Evolutionary conservation across 2,797 vertebrate genomes (phyloP), one percentile per base, ranked within the genome.

Genomic region (Salmo trutta): DNA sequence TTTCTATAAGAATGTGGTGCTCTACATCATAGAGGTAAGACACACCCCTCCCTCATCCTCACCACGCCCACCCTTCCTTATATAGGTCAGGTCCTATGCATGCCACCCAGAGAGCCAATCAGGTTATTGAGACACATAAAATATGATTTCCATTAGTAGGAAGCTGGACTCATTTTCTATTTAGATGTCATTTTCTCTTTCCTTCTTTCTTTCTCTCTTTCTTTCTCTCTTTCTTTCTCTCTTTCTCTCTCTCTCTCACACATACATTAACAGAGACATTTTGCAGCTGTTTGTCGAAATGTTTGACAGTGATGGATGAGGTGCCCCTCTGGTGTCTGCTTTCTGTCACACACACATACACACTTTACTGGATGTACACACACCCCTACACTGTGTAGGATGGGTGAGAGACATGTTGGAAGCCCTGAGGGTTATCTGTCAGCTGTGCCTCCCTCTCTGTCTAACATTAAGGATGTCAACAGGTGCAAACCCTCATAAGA

Each of bases 1-100:
- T 89, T 99, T 99, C 94, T 99, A 99, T 86, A 99, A 99, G 94
- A 99, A 99, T 3, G 97, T 99, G 86, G 98, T 99, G 75, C 94
- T 99, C 69, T 99, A 99, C 91, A 99, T 99, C 82, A 99, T 99
- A 47, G 98, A 99, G 98, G 98, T 99, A 92, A 90, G 94, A 85
- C 24, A 31, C 15, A 12, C 16, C 27, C 16, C 24, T 10, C 75
- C 24, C 31, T 7, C 73, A n/a, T 54, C 76, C 83, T 79, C 83
- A 79, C 81, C 76, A 68, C 67, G 41, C 51, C 73, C 27, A 2
- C 36, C 47, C 53, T n/a, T 15, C 31, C 29, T 17, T 16, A 16
- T 17, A 47, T 47, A 12, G 41, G 10, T 47, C 10, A 14, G 2
- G 41, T 10, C 41, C 41, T 47, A 47, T 47, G 41, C 41, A 47